Percentiles rank a stretch among this genome's conserved stretches.
Conservation (phyloP, 2,797 vertebrate species). For the Triplophysa bombifrons region DNA sequence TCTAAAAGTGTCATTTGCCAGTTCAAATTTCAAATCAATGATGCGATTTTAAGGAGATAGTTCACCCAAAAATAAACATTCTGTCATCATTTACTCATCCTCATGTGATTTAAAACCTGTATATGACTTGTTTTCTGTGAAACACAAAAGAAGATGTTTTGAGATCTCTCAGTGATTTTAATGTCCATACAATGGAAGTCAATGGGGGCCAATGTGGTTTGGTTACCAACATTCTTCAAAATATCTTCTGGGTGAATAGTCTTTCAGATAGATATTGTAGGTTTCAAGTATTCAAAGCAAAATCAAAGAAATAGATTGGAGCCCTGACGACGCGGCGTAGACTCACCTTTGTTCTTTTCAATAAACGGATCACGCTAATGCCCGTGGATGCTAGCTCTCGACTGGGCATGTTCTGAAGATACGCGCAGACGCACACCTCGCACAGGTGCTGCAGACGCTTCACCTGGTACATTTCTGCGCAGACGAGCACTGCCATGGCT, state of each 20-base stretch:
- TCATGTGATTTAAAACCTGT: too few relatives aligned
- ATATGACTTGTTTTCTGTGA: too few relatives aligned
- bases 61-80: too few relatives aligned
- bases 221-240: too few relatives aligned
- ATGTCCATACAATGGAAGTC: too few relatives aligned
- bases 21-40: background rate
- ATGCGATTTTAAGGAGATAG: too few relatives aligned
- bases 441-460: conserved; percentile 96
- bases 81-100: too few relatives aligned
- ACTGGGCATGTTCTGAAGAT: conserved; percentile 97
- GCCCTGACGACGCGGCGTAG: background rate
- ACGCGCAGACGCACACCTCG: conserved; percentile 92
- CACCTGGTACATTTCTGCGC: conserved; percentile 98
- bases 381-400: conserved; percentile 90
- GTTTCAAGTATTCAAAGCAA: background rate
- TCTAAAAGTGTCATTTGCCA: background rate
- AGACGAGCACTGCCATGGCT: conserved; percentile 95
- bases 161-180: too few relatives aligned
- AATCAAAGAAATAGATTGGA: background rate
- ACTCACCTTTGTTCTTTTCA: conserved; percentile 90
- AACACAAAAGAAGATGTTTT: too few relatives aligned
- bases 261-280: background rate
- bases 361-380: conserved; percentile 88
- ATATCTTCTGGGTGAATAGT: too few relatives aligned
- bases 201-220: too few relatives aligned